Evolutionary conservation across 2,113 vertebrate species (phyloP).

Genomic region (Otocyon megalotis): DNA sequence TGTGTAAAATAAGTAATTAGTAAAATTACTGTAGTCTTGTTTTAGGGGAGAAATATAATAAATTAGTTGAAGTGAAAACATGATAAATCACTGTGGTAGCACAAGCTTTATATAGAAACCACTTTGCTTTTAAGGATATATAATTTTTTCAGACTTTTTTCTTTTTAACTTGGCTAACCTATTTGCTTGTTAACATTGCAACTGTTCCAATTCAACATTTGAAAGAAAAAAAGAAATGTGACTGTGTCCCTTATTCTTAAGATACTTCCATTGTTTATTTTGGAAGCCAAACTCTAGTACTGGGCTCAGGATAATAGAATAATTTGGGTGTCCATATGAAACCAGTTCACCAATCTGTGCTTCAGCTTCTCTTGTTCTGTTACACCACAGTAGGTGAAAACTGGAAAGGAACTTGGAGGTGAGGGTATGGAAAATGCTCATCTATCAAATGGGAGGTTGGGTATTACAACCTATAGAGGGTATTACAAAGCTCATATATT

Average conservation of each 20-base stretch:
- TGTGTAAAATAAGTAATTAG: background rate
- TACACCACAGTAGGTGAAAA: background rate
- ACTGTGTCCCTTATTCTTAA: background rate
- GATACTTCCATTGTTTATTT: constrained; percentile 22
- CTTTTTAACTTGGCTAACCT: background rate
- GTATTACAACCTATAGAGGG: background rate
- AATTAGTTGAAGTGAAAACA: background rate
- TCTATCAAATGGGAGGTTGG: background rate
- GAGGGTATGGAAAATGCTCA: background rate
- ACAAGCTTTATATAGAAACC: background rate
- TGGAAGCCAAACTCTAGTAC: background rate
- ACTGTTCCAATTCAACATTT: background rate
- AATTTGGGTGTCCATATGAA: background rate
- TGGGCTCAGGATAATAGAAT: background rate
- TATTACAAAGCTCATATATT: background rate
- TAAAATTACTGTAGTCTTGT: constrained; percentile 28
- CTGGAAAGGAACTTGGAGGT: background rate
- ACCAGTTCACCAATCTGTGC: background rate
- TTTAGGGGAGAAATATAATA: background rate
- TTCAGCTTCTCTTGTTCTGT: background rate
- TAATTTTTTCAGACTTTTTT: background rate
- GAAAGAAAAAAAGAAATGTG: background rate
- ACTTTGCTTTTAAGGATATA: background rate
- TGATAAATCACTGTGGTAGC: background rate
- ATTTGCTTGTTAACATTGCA: background rate